phyloP scores from a whole-genome alignment of 2,888 invertebrate genomes.

The Herminia tarsipennalis region DNA sequence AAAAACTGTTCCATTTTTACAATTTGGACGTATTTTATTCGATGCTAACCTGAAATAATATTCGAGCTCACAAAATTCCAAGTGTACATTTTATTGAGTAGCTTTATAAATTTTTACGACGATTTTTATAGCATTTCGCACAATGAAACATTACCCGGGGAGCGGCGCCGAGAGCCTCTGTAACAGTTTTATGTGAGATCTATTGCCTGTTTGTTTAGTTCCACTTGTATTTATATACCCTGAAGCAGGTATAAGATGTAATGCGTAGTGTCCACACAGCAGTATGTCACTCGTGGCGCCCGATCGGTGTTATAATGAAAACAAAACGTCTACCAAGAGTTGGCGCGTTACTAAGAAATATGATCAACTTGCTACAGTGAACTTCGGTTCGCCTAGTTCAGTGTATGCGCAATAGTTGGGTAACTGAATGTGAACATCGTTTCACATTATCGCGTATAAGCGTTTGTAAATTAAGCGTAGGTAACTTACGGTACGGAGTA shows the following conservation, averaged over 20 bases:
- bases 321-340: constrained; percentile 41
- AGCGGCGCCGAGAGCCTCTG: constrained; percentile 50
- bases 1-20: constrained; percentile 43
- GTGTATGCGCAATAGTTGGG: constrained; percentile 9
- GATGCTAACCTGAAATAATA: constrained; percentile 65
- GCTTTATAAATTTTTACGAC: constrained; percentile 77
- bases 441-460: constrained; percentile 3
- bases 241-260: constrained; percentile 2
- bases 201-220: constrained; percentile 59
- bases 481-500: background rate
- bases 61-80: constrained; percentile 69
- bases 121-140: constrained; percentile 74
- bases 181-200: constrained; percentile 61
- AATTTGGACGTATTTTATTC: constrained; percentile 53
- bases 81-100: constrained; percentile 77
- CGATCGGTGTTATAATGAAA: constrained; percentile 41
- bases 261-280: constrained; percentile 5
- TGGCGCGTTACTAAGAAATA: constrained; percentile 41
- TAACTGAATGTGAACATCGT: constrained; percentile 18
- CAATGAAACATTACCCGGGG: constrained; percentile 71
- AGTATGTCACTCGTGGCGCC: constrained; percentile 34
- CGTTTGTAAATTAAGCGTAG: background rate
- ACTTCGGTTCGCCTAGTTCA: constrained; percentile 11
- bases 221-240: constrained; percentile 39
- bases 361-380: constrained; percentile 35